phyloP scores from a whole-genome alignment of 2,797 vertebrate genomes.

The Neosilurus mollespiculum region DNA sequence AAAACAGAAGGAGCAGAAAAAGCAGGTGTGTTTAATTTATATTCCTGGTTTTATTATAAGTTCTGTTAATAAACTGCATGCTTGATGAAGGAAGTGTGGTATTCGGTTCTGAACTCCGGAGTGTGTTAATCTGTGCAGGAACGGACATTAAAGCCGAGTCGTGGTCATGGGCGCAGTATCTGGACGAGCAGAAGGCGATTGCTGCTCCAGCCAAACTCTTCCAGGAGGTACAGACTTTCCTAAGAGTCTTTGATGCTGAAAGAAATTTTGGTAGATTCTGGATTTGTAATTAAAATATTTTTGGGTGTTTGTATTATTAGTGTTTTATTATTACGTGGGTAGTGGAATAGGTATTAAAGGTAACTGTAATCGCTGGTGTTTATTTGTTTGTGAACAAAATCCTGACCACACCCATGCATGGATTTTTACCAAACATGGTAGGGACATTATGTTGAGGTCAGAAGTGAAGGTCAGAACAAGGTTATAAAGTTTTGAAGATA shows the following conservation, averaged over 20 bases:
- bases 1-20: conserved; percentile 52
- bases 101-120: neutral
- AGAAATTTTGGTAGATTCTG: neutral
- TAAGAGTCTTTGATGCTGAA: neutral
- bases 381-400: too few relatives aligned
- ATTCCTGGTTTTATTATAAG: neutral
- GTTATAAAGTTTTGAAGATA: too few relatives aligned
- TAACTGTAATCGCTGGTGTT: too few relatives aligned
- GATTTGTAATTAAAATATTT: neutral
- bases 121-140: conserved; percentile 64
- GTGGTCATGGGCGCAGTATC: conserved; percentile 91
- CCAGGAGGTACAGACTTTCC: conserved; percentile 78
- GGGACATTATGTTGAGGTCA: too few relatives aligned
- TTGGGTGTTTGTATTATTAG: neutral
- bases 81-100: neutral
- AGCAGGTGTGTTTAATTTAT: conserved; percentile 41
- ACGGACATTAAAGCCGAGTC: conserved; percentile 82
- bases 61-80: neutral
- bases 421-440: too few relatives aligned
- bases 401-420: too few relatives aligned
- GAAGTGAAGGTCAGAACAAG: too few relatives aligned
- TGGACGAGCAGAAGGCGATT: conserved; percentile 87
- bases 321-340: neutral
- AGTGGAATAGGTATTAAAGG: too few relatives aligned
- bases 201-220: conserved; percentile 90